Evolutionary conservation across 2,113 vertebrate species (phyloP), one percentile per base, ranked within the genome.

Genomic region (Mirounga angustirostris): DNA sequence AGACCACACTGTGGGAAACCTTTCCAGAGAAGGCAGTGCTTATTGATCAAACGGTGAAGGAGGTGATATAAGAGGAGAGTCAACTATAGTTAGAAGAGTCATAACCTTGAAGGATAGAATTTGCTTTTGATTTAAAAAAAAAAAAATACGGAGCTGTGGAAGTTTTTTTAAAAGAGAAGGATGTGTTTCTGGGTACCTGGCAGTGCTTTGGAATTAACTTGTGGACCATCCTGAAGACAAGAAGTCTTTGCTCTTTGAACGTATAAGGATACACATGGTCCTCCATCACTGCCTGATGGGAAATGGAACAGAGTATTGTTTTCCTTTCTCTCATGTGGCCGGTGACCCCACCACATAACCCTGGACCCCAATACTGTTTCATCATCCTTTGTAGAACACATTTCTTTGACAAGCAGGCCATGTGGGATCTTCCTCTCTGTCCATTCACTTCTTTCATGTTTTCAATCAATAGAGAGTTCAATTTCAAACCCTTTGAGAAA

Each of bases 381-480:
- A 73, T 92, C 76, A 15, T 84, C 18, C 69, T 92, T 85, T 89
- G 30, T 21, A 87, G 40, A 94, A 79, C 83, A 61, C 69, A 46
- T 96, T 92, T 76, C 87, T 96, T 94, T 82, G 78, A 94, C 84
- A 91, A 82, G 59, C 56, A 54, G 46, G 30, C 56, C 59, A 14
- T 33, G 14, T 46, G 82, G 84, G 71, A 79, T 73, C n/a, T 33
- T 67, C 81, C 11, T 86, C 30, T 33, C 8, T n/a, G 80, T 76
- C 91, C 63, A 86, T 69, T 93, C 54, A 5, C 71, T 85, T 52
- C 76, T 94, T 94, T 95, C 88, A 92, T 95, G 71, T 93, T 96
- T 97, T 95, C 92, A 83, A 86, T 96, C 92, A 96, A 92, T 89
- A 94, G 95, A 96, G 94, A 94, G 93, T 96, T 98, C 84, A 79